A percentile compares a stretch with the other conserved stretches of the same genome.
phyloP scores from a whole-genome alignment of 1,140 invertebrate species.

The Brachystomella parvula region DNA sequence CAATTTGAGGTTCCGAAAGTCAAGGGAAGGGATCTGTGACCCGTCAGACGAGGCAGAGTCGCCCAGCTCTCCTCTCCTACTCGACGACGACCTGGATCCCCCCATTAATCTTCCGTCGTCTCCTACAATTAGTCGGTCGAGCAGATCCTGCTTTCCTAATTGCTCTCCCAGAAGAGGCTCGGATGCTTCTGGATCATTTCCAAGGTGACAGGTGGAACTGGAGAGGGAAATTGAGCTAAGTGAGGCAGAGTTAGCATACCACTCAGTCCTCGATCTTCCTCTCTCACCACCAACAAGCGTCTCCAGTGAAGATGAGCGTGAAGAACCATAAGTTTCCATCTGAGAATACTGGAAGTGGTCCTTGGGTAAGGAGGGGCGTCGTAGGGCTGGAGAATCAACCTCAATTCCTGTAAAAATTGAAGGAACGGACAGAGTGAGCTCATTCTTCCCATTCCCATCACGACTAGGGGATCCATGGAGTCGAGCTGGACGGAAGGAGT shows the following conservation, averaged over 20 bases:
- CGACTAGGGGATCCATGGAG: neutral
- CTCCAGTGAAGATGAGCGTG: neutral
- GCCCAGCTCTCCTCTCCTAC: neutral
- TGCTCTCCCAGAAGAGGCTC: constrained; percentile 24
- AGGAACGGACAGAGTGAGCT: constrained; percentile 23
- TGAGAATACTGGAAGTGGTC: neutral
- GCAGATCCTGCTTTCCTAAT: neutral
- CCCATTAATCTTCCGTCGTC: neutral
- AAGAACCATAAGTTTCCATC: neutral
- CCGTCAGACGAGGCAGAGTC: neutral
- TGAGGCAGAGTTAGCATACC: neutral
- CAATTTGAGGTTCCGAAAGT: constrained; percentile 7
- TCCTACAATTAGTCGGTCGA: neutral
- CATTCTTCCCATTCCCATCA: constrained; percentile 8
- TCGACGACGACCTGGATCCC: neutral
- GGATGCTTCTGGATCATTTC: constrained; percentile 31
- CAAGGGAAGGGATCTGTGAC: neutral
- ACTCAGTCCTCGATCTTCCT: neutral
- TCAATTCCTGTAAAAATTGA: constrained; percentile 32
- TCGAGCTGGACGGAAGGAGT: neutral
- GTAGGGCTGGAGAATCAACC: constrained; percentile 30
- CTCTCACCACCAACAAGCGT: neutral
- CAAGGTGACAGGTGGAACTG: constrained; percentile 18
- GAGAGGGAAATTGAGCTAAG: constrained; percentile 33
- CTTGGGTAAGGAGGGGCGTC: neutral